Evolutionary conservation across 2,888 invertebrate genomes (phyloP), one percentile per base, ranked within the genome.

Genomic region (Orchesella flavescens): DNA sequence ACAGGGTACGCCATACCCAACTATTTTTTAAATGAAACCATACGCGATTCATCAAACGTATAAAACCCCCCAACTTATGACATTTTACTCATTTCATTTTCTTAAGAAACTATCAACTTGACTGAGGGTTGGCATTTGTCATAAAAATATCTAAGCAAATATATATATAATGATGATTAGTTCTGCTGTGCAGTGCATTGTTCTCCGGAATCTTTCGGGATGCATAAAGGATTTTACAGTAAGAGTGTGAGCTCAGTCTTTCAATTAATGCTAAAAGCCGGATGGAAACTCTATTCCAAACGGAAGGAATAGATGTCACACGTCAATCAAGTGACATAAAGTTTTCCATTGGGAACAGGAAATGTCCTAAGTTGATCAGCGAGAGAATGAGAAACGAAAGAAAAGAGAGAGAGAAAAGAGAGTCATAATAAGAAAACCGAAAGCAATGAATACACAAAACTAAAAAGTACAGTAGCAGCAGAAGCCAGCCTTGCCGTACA

Each of bases 301-400:
- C 46, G 73, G 63, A 61, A 44, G 66, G 65, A 79, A 72, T 71
- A 78, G 85, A 85, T 86, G 84, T 87, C 84, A 86, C 80, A 83
- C 86, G 88, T 88, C 88, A 88, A 85, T 88, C 88, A 88, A 86
- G 83, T 76, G 73, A 84, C 74, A 88, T 86, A 84, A 87, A 87
- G 85, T 87, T 87, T 86, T 85, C 84, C 75, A 44, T 78, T 76
- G 79, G 77, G 81, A 65, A 49, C 69, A 79, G 61, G 72, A 86
- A 86, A 84, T 83, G 85, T 84, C 84, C 74, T 86, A 83, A 59
- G 65, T 75, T 76, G 75, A 65, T 61, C 53, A 78, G 78, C 71
- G 61, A 10, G 57, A 55, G 75, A 61, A 17, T n/a, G n/a, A n/a
- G n/a, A 55, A 43, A 68, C 9, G 61, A 34, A 19, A 61, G 49